Conservation (phyloP, 2,797 vertebrate species). For the Phoxinus dragarum region DNA sequence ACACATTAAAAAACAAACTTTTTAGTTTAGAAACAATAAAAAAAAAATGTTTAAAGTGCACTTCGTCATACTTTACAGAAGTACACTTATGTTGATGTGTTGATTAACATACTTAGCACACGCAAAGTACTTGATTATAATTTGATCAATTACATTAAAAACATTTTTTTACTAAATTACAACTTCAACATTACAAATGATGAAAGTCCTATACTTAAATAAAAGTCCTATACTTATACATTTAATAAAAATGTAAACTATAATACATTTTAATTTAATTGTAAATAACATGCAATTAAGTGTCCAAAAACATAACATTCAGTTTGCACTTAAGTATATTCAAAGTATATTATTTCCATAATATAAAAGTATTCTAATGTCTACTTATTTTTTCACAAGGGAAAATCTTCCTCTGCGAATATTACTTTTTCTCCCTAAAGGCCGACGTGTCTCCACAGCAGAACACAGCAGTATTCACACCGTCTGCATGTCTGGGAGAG, state of each 20-base stretch:
- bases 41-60: no score
- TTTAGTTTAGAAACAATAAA: no score
- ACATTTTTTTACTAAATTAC: neutral
- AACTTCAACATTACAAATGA: neutral
- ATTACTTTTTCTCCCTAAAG: no score
- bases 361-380: neutral
- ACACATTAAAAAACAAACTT: no score
- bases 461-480: conserved; percentile 15
- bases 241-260: no score
- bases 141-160: neutral
- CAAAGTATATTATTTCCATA: neutral
- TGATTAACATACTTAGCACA: neutral
- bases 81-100: neutral
- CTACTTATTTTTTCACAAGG: neutral
- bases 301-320: neutral
- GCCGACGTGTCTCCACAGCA: neutral
- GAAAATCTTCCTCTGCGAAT: neutral
- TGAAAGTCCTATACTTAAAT: neutral
- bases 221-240: no score
- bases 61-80: neutral
- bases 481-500: conserved; percentile 17
- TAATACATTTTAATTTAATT: no score
- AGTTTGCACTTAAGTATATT: neutral
- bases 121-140: neutral
- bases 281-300: neutral